These are phyloP conservation scores for Australoheros scitulus DNA, from an alignment of 2,113 vertebrate genomes.

Conservation along the genomic window DNA sequence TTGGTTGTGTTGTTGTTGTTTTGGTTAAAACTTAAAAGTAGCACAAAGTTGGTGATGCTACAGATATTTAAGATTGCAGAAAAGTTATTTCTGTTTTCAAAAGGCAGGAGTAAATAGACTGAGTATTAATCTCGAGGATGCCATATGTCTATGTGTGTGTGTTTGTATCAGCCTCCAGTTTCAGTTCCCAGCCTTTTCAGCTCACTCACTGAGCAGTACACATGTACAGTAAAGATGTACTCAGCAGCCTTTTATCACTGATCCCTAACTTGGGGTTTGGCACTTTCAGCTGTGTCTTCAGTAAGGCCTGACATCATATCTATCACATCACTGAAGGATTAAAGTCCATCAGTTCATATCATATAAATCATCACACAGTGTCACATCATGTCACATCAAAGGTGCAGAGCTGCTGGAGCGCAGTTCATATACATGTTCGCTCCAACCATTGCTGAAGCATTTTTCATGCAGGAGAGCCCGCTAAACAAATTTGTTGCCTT, in stretches of 20 bases:
- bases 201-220: not conserved
- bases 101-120: not conserved
- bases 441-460: not conserved
- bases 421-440: not conserved
- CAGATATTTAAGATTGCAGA: not conserved
- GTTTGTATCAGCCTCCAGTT: not conserved
- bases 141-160: not conserved
- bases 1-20: not conserved
- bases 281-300: not conserved
- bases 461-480: not conserved
- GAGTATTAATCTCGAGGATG: not conserved
- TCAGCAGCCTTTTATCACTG: conserved; percentile 22
- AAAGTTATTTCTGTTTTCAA: not conserved
- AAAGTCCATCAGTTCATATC: not conserved
- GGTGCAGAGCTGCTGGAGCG: not conserved
- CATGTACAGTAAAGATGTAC: not conserved
- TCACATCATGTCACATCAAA: not conserved
- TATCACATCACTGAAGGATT: not conserved
- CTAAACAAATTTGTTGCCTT: not conserved
- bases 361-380: not conserved
- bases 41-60: not conserved
- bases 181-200: conserved; percentile 3
- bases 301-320: not conserved
- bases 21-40: not conserved
- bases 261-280: not conserved